Conservation (phyloP, 2,113 vertebrate genomes). For the Castor canadensis region DNA sequence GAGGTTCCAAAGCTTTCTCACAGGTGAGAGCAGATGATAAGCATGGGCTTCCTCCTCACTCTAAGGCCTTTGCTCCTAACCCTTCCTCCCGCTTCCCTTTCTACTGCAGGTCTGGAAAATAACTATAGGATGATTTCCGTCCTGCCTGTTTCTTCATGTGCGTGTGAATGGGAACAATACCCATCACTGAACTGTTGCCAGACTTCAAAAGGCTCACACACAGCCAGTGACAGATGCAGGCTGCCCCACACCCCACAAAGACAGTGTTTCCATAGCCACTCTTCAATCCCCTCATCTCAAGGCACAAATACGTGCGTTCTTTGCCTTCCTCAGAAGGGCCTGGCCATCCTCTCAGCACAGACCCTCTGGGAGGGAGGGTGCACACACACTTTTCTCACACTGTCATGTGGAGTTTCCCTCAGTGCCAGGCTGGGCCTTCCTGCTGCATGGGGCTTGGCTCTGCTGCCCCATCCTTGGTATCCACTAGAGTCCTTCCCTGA, state of each 20-base stretch:
- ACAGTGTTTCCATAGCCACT: neutral
- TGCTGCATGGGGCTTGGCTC: neutral
- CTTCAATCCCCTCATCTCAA: neutral
- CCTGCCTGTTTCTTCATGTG: neutral
- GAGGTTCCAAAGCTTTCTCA: neutral
- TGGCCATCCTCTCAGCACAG: neutral
- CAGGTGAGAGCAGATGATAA: neutral
- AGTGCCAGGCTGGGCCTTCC: neutral
- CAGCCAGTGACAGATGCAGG: neutral
- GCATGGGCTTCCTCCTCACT: neutral
- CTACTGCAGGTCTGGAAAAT: neutral
- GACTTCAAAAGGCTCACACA: neutral
- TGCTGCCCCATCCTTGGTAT: neutral
- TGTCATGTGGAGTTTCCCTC: neutral
- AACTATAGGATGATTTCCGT: neutral
- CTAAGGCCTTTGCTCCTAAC: neutral
- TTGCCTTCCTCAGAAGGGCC: neutral
- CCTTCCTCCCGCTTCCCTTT: neutral
- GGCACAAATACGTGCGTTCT: neutral
- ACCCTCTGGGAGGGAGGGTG: neutral
- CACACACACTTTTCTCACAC: neutral
- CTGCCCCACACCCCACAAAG: accelerated
- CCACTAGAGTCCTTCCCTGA: neutral
- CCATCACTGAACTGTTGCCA: neutral
- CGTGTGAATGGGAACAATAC: neutral